Conservation (phyloP, 1,140 invertebrate genomes). For the Drosophila repletoides region DNA sequence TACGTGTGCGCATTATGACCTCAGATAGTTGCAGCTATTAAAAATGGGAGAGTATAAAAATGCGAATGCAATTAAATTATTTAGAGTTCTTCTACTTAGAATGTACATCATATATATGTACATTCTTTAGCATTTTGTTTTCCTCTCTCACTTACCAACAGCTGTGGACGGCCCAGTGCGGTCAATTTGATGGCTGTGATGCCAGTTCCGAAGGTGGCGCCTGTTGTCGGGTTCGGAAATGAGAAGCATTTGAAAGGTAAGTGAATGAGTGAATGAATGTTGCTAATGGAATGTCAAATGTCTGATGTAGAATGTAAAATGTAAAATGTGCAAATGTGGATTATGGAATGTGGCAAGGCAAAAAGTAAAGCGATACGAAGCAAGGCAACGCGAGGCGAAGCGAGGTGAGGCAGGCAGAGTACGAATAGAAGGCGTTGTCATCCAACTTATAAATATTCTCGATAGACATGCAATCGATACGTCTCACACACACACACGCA, state of each 20-base stretch:
- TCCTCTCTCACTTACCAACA: slow-evolving; percentile 88
- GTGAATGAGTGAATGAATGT: slow-evolving; percentile 48
- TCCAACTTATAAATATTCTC: not conserved
- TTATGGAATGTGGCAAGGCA: slow-evolving; percentile 15
- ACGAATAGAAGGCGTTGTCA: not conserved
- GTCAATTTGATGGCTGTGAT: slow-evolving; percentile 99
- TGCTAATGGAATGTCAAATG: not conserved
- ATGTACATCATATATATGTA: too few species aligned
- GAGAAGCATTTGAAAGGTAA: slow-evolving; percentile 64
- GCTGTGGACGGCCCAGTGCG: slow-evolving; percentile 96
- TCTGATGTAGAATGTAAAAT: too few species aligned
- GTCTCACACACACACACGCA: not conserved
- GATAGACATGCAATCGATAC: slow-evolving; percentile 29
- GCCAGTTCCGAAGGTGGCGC: slow-evolving; percentile 95
- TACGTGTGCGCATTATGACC: slow-evolving; percentile 96
- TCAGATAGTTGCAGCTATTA: slow-evolving; percentile 96
- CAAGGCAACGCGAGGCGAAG: slow-evolving; percentile 2
- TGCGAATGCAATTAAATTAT: not conserved
- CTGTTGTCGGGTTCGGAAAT: slow-evolving; percentile 83
- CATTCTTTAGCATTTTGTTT: not conserved
- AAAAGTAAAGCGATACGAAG: not conserved
- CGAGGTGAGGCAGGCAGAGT: too few species aligned
- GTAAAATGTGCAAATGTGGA: too few species aligned
- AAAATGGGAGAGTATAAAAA: not conserved
- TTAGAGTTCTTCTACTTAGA: too few species aligned